Percentiles rank a stretch among this genome's conserved stretches.
These are phyloP conservation scores for Mormyrops boulengeri DNA, from an alignment of 2,797 vertebrate species.

Conservation along the genomic window DNA sequence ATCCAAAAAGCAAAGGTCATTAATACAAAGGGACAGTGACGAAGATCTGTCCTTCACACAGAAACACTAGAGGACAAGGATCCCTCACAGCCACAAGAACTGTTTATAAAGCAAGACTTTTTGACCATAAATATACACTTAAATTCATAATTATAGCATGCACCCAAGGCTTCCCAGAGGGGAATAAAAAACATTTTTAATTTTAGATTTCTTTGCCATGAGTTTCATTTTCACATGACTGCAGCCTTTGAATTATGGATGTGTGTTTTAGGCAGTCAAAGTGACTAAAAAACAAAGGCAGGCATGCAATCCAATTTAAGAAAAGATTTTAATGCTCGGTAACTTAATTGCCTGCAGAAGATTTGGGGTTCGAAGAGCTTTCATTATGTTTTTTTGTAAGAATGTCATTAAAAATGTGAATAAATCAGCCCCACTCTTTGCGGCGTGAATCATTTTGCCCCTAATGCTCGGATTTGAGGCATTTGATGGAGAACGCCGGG, in stretches of 20 bases:
- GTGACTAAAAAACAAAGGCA: background rate
- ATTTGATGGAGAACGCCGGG: background rate
- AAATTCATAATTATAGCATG: constrained; percentile 10
- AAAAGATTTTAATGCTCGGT: background rate
- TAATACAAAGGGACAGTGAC: background rate
- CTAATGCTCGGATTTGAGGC: background rate
- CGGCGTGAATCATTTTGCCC: background rate
- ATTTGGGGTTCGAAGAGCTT: background rate
- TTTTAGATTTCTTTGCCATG: background rate
- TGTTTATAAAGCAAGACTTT: background rate
- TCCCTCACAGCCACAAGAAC: background rate
- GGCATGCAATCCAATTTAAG: background rate
- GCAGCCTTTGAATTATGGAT: constrained; percentile 17
- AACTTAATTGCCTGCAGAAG: background rate
- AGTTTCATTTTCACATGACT: background rate
- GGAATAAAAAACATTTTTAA: background rate
- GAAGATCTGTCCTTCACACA: background rate
- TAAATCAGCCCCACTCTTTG: background rate
- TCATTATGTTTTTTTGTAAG: background rate
- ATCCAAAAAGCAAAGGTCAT: constrained; percentile 1
- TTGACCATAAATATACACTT: constrained; percentile 7
- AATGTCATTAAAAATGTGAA: background rate
- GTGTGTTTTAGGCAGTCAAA: constrained; percentile 15
- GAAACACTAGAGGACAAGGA: background rate
- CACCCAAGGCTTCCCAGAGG: background rate